Conservation (phyloP, 2,113 vertebrate species). For the Heteronetta atricapilla region DNA sequence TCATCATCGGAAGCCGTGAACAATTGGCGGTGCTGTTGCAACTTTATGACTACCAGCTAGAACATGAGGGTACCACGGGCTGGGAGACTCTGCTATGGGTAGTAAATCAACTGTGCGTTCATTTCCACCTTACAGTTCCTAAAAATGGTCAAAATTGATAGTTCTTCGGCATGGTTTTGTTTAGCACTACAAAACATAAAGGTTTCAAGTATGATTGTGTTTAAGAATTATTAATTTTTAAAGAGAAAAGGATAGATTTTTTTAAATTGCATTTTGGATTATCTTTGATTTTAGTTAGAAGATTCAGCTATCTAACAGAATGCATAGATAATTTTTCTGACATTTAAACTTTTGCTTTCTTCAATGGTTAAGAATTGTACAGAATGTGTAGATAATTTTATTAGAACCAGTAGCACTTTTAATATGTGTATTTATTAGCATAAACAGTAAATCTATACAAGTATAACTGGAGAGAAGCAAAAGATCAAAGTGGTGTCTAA, state of each 20-base stretch:
- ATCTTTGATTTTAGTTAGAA: not conserved
- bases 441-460: not conserved
- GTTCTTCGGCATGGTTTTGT: not conserved
- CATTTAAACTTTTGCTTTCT: not conserved
- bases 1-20: slow-evolving; percentile 93
- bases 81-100: slow-evolving; percentile 98
- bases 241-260: not conserved
- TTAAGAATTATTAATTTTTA: not conserved
- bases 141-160: not conserved
- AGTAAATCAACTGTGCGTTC: slow-evolving; percentile 96
- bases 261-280: not conserved
- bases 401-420: not conserved
- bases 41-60: slow-evolving; percentile 94
- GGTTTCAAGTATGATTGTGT: not conserved
- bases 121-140: not conserved
- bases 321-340: not conserved
- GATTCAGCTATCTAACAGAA: not conserved
- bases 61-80: slow-evolving; percentile 95
- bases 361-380: not conserved
- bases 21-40: slow-evolving; percentile 87
- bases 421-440: not conserved
- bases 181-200: not conserved
- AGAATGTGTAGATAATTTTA: not conserved
- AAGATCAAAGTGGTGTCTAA: not conserved
- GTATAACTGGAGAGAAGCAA: not conserved